Evolutionary conservation across 1,140 invertebrate species (phyloP).

Genomic region (Scaptomyza montana): DNA sequence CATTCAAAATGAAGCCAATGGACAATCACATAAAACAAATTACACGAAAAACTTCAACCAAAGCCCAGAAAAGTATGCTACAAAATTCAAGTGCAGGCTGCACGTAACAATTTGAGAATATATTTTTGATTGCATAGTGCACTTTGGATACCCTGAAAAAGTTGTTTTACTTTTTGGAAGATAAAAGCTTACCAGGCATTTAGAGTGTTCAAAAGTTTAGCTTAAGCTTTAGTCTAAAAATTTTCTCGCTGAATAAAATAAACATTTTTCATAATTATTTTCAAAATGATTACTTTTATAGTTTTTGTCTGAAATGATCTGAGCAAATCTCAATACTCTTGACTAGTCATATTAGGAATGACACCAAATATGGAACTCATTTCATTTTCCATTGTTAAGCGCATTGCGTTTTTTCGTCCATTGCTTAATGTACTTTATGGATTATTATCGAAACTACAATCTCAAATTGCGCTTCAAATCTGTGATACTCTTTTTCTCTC

Average conservation of each 20-base stretch:
- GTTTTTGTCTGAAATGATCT: too few relatives aligned
- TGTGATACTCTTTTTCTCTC: neutral
- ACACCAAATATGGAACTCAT: neutral
- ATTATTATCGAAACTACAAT: neutral
- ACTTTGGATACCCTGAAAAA: constrained; percentile 5
- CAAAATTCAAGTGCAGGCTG: constrained; percentile 68
- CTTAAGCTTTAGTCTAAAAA: too few relatives aligned
- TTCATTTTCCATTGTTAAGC: neutral
- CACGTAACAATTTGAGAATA: constrained; percentile 9
- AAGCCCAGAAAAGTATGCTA: constrained; percentile 75
- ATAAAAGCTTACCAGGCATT: too few relatives aligned
- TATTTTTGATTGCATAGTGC: neutral
- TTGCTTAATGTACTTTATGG: neutral
- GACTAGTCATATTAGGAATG: neutral
- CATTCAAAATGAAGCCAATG: constrained; percentile 77
- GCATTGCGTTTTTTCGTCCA: neutral
- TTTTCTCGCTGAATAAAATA: too few relatives aligned
- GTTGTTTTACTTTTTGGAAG: neutral
- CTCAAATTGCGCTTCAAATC: neutral
- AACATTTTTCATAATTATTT: too few relatives aligned
- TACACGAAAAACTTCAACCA: constrained; percentile 71
- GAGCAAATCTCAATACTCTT: too few relatives aligned
- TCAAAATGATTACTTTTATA: too few relatives aligned
- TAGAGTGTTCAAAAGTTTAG: neutral
- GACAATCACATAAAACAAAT: constrained; percentile 81